Evolutionary conservation across 2,888 invertebrate genomes (phyloP), one percentile per base, ranked within the genome.

Genomic region (Ceramica pisi): DNA sequence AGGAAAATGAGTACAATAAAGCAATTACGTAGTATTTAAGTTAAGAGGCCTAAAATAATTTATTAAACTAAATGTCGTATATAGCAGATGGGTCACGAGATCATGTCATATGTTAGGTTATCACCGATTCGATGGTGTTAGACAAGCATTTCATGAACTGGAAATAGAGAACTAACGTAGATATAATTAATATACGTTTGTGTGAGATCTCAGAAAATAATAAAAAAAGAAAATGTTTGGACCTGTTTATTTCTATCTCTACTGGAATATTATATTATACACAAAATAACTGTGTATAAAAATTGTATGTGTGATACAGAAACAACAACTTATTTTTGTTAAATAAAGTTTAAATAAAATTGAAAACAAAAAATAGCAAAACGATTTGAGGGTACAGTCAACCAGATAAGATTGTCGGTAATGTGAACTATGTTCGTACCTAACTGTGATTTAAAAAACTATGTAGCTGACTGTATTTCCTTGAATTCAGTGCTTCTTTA

Each of bases 1-100:
- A 92, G 90, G 83, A 81, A 88, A 90, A 87, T 85, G 91, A 94
- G 94, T 95, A 95, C 94, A 95, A 95, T 93, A 93, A 92, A 89
- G 88, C 90, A 91, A 92, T 92, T 91, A 84, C 80, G 85, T 89
- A 85, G 86, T 84, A 83, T 84, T 78, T 86, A 84, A 86, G 78
- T 89, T 91, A 89, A 82, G 90, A 88, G 89, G 90, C 90, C 90
- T 92, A 90, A 81, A 86, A 71, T 88, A 90, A 92, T 90, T 91
- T 90, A 90, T 90, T 91, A 81, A 84, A 85, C 70, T 84, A 76
- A 80, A 6, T 68, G 55, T 61, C 67, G 10, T 77, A 26, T 23
- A 48, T 77, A 67, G 72, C 80, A 69, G 78, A 85, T 80, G 80
- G 80, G 85, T 86, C 74, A 70, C 73, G 82, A 80, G 79, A 85